A percentile compares a stretch with the other conserved stretches of the same genome.
Conservation (phyloP, 2,797 vertebrate species). For the Sebastes elongatus region DNA sequence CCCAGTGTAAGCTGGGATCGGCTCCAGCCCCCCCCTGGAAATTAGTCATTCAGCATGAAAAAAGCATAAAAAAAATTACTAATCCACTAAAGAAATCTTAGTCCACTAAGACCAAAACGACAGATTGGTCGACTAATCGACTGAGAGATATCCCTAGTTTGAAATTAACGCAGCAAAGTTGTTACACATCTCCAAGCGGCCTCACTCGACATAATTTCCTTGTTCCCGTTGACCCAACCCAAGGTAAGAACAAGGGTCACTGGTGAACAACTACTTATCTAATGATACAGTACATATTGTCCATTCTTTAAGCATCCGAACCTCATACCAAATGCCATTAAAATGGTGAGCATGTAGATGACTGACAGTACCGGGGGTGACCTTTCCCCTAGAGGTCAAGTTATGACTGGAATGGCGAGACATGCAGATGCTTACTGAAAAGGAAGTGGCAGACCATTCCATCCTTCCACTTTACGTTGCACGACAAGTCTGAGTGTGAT, state of each 20-base stretch:
- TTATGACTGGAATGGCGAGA: background rate
- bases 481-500: background rate
- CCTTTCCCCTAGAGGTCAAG: background rate
- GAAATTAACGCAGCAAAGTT: background rate
- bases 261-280: background rate
- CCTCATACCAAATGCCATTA: background rate
- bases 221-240: background rate
- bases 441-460: background rate
- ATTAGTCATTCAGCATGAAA: too few species aligned
- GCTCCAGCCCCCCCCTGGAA: too few species aligned
- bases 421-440: background rate
- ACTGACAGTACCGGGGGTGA: background rate
- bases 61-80: too few species aligned
- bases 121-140: too few species aligned
- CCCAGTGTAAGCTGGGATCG: too few species aligned
- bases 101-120: too few species aligned
- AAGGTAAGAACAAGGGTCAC: background rate
- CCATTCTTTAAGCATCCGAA: background rate
- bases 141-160: too few species aligned
- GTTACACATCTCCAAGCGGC: background rate
- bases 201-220: background rate
- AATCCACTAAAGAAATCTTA: too few species aligned
- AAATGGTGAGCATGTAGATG: background rate
- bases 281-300: background rate
- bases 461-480: background rate